Evolutionary conservation across 1,140 invertebrate genomes (phyloP).

Genomic region (Linepithema humile): DNA sequence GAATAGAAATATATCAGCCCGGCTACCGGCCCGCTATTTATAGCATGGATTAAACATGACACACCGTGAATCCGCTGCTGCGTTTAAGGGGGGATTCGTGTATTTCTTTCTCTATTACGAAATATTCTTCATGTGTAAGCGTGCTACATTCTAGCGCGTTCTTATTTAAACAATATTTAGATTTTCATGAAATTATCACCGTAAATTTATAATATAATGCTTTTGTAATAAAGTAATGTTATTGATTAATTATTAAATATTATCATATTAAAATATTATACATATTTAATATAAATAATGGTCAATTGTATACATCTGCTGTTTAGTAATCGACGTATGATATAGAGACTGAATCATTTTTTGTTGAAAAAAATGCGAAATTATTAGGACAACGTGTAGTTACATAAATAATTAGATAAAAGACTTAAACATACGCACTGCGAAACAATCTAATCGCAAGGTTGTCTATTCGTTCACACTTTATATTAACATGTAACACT

Average conservation of each 20-base stretch:
- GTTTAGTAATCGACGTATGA: not conserved
- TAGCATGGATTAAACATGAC: conserved; percentile 64
- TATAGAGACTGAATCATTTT: not conserved
- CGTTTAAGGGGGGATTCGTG: conserved; percentile 29
- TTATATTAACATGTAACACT: conserved; percentile 50
- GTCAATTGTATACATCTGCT: not conserved
- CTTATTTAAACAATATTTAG: conserved; percentile 17
- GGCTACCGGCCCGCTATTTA: conserved; percentile 52
- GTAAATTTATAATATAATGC: not conserved
- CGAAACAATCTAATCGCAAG: not conserved
- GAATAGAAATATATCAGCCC: conserved; percentile 58
- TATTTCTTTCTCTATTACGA: conserved; percentile 42
- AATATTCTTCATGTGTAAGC: conserved; percentile 27
- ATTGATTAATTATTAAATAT: not conserved
- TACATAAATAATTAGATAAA: conserved; percentile 12
- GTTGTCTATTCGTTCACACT: conserved; percentile 4
- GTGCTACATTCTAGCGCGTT: not conserved
- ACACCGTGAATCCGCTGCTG: conserved; percentile 10
- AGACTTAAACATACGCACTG: not conserved
- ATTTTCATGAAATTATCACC: not conserved
- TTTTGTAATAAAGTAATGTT: not conserved
- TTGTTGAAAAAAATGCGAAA: not conserved
- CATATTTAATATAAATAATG: not conserved
- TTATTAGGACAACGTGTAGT: not conserved
- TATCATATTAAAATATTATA: not conserved